These are phyloP conservation scores for Cossypha niveicapilla DNA, from an alignment of 2,797 vertebrate genomes.

Conservation along the genomic window DNA sequence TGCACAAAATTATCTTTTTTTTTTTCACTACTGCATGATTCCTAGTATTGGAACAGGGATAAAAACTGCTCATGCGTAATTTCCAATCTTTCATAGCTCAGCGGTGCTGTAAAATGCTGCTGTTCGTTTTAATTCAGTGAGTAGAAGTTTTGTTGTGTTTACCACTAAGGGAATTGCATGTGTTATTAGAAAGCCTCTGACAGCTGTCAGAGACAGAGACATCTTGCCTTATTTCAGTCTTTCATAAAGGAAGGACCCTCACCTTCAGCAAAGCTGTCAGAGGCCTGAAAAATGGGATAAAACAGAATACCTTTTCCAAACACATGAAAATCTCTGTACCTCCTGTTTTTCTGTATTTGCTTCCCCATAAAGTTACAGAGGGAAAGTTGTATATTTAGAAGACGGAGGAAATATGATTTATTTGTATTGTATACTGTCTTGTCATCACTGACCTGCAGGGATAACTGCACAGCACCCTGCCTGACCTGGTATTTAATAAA, in stretches of 20 bases:
- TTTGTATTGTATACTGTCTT: neutral
- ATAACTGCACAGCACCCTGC: neutral
- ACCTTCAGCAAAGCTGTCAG: slow-evolving; percentile 13
- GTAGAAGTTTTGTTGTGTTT: slow-evolving; percentile 20
- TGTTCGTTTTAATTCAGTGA: neutral
- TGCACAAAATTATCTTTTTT: neutral
- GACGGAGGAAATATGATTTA: neutral
- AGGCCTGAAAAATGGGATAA: neutral
- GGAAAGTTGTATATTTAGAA: neutral
- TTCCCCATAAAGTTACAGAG: neutral
- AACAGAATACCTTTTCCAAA: slow-evolving; percentile 5
- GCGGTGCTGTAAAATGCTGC: neutral
- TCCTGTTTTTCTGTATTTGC: neutral
- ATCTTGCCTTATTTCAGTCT: slow-evolving; percentile 4
- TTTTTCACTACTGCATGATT: neutral
- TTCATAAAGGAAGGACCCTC: neutral
- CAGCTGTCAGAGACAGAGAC: neutral
- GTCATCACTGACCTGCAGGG: neutral
- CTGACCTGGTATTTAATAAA: neutral
- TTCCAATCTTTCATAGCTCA: slow-evolving; percentile 38
- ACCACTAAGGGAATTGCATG: slow-evolving; percentile 2
- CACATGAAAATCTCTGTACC: neutral
- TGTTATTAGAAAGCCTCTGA: neutral
- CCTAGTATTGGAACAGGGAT: neutral
- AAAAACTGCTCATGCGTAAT: slow-evolving; percentile 5